Evolutionary conservation across 1,140 invertebrate genomes (phyloP).

Genomic region (Brachionus manjavacas): DNA sequence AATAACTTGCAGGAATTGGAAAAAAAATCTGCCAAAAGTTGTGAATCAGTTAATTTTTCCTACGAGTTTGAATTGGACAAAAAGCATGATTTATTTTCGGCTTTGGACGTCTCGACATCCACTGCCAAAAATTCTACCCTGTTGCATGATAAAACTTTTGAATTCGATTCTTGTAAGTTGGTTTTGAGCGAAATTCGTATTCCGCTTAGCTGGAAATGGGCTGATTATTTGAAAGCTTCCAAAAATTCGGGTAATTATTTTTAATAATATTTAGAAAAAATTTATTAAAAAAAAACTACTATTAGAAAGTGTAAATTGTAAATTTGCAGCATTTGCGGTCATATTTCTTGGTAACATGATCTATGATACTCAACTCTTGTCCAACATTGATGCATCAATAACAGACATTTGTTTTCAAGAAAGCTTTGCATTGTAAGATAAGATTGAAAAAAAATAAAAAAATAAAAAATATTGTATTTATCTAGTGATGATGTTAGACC

Average conservation of each 20-base stretch:
- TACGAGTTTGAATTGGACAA: not conserved
- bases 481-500: conserved; percentile 26
- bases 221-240: conserved; percentile 22
- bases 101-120: not conserved
- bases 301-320: conserved; percentile 21
- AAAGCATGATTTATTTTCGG: not conserved
- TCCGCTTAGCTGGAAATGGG: conserved; percentile 17
- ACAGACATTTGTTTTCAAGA: conserved; percentile 3
- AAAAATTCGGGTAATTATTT: not conserved
- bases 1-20: conserved; percentile 27
- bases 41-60: not conserved
- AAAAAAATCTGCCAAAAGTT: not conserved
- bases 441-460: not conserved
- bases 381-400: conserved; percentile 14
- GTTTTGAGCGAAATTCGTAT: not conserved
- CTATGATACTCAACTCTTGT: conserved; percentile 16
- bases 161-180: conserved; percentile 3
- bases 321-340: conserved; percentile 17
- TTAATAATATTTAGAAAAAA: not conserved
- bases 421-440: not conserved
- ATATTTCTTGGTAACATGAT: conserved; percentile 23
- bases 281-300: not conserved
- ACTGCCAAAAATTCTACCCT: not conserved
- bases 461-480: not conserved
- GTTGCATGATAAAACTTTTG: not conserved